phyloP scores from a whole-genome alignment of 2,888 invertebrate genomes.

The Lumbricus terrestris region DNA sequence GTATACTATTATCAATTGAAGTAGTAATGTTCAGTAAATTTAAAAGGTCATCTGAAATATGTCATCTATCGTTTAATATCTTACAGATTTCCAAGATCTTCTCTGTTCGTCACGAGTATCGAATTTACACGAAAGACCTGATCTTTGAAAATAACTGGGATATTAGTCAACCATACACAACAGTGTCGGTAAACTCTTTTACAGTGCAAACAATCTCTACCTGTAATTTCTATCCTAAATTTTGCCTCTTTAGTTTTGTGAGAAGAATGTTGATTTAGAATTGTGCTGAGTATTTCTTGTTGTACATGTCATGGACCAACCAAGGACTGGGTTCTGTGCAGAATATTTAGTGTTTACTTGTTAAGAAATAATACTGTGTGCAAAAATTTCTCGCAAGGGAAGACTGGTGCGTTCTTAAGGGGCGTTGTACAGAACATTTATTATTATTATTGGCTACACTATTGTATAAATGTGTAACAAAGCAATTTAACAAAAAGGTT shows the following conservation, averaged over 20 bases:
- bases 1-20: no score
- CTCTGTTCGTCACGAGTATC: slow-evolving; percentile 73
- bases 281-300: background rate
- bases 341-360: background rate
- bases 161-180: slow-evolving; percentile 19
- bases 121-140: slow-evolving; percentile 74
- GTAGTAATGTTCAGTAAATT: no score
- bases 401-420: no score
- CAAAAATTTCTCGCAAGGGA: background rate
- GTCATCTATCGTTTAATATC: background rate
- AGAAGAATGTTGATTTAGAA: no score
- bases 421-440: background rate
- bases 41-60: background rate
- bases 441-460: background rate
- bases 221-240: background rate
- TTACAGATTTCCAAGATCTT: slow-evolving; percentile 74
- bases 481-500: background rate
- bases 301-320: background rate
- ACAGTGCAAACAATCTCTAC: background rate
- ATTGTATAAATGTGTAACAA: background rate
- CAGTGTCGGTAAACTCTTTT: slow-evolving; percentile 22
- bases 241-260: background rate
- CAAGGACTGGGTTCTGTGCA: background rate
- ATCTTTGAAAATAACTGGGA: slow-evolving; percentile 74
- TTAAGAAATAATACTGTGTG: background rate